A percentile compares a stretch with the other conserved stretches of the same genome.
Evolutionary conservation across 1,140 invertebrate species (phyloP).

Genomic region (Trachymyrmex cornetzi): DNA sequence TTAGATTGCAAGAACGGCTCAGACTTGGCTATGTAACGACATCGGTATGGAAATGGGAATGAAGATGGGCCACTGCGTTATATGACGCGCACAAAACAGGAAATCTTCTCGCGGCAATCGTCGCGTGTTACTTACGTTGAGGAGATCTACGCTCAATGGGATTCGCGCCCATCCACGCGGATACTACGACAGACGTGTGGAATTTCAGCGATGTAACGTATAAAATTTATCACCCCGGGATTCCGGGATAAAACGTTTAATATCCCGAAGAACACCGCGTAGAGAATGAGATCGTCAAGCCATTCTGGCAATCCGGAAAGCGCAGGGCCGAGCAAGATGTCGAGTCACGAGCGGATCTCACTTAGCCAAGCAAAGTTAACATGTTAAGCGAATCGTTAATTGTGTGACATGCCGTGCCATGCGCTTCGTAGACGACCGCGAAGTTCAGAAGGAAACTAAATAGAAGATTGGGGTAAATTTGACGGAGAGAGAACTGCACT

Average conservation of each 20-base stretch:
- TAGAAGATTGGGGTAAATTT: slow-evolving; percentile 62
- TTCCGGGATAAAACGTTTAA: slow-evolving; percentile 8
- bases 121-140: slow-evolving; percentile 1
- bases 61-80: slow-evolving; percentile 53
- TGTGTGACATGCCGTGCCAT: slow-evolving; percentile 74
- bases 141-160: slow-evolving; percentile 1
- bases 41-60: slow-evolving; percentile 72
- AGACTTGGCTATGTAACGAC: slow-evolving; percentile 61
- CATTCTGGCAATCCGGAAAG: background rate
- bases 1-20: slow-evolving; percentile 72
- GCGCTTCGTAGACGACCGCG: slow-evolving; percentile 15
- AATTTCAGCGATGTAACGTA: slow-evolving; percentile 18
- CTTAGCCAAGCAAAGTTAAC: slow-evolving; percentile 32
- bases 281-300: background rate
- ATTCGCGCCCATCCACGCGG: slow-evolving; percentile 31
- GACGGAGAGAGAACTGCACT: slow-evolving; percentile 32
- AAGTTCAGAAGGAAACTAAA: slow-evolving; percentile 44
- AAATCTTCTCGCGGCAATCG: slow-evolving; percentile 42
- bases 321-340: background rate
- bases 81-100: slow-evolving; percentile 37
- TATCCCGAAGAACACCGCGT: background rate
- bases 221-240: slow-evolving; percentile 15
- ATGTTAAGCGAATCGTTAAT: slow-evolving; percentile 76
- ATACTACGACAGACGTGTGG: background rate
- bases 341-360: background rate